A percentile compares a stretch with the other conserved stretches of the same genome.
phyloP scores from a whole-genome alignment of 2,888 invertebrate species.

The Sturmia bella region DNA sequence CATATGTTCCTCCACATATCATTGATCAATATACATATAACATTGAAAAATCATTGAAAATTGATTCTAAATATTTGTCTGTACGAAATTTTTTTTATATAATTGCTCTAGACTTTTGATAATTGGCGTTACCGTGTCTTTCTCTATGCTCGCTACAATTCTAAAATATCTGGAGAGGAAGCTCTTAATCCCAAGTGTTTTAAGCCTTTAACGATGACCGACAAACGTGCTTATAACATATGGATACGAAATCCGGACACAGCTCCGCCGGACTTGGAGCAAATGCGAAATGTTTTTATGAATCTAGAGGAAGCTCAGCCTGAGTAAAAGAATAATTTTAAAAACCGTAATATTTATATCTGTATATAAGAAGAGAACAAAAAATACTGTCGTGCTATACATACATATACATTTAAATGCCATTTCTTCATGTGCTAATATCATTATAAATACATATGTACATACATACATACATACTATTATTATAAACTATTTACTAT shows the following conservation, averaged over 20 bases:
- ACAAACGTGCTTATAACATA: slow-evolving; percentile 78
- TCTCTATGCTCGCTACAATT: slow-evolving; percentile 78
- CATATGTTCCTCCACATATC: no score
- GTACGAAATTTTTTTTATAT: slow-evolving; percentile 1
- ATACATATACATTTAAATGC: slow-evolving; percentile 32
- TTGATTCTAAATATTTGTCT: no score
- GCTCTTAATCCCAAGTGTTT: slow-evolving; percentile 78
- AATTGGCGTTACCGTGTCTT: slow-evolving; percentile 80
- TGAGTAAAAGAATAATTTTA: slow-evolving; percentile 67
- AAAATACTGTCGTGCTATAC: slow-evolving; percentile 56
- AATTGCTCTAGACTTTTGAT: slow-evolving; percentile 76
- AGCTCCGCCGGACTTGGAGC: slow-evolving; percentile 78
- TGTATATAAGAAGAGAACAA: no score
- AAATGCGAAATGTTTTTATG: slow-evolving; percentile 80
- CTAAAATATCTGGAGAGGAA: slow-evolving; percentile 77
- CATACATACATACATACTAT: slow-evolving; percentile 25
- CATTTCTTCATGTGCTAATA: slow-evolving; percentile 67
- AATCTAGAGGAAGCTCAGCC: slow-evolving; percentile 77
- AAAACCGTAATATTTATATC: no score
- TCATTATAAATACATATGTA: slow-evolving; percentile 41
- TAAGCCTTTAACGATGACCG: slow-evolving; percentile 78
- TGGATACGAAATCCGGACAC: slow-evolving; percentile 80
- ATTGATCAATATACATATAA: no score
- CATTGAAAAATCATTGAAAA: no score
- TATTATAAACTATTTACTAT: slow-evolving; percentile 48